These are phyloP conservation scores for Loriculus beryllinus DNA, from an alignment of 2,797 vertebrate genomes.

Conservation along the genomic window DNA sequence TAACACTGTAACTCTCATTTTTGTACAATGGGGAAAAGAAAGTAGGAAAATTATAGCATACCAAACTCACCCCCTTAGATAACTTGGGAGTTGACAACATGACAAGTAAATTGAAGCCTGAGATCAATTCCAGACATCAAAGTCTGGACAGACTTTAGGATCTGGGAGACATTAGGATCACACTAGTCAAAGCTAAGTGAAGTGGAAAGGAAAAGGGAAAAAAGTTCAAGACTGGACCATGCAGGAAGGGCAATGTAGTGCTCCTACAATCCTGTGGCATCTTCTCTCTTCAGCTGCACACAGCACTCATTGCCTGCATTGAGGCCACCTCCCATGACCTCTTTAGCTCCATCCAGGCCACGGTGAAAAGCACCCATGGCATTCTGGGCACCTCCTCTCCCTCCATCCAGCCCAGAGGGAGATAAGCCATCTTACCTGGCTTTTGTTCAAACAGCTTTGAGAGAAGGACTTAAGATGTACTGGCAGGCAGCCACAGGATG, in stretches of 20 bases:
- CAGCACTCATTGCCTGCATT: not conserved
- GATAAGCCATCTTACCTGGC: not conserved
- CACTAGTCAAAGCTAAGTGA: not conserved
- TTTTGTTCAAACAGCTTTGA: not conserved
- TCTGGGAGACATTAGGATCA: not conserved
- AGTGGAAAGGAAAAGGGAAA: not conserved
- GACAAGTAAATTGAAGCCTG: not conserved
- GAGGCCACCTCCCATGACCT: not conserved
- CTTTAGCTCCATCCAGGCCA: not conserved
- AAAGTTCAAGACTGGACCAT: not conserved
- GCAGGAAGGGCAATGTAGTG: not conserved
- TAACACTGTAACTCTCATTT: fast-evolving
- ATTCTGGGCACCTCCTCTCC: not conserved
- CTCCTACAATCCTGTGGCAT: fast-evolving
- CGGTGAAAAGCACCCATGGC: not conserved
- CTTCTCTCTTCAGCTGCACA: not conserved
- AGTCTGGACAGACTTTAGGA: too few species aligned
- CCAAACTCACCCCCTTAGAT: not conserved
- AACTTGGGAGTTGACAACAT: not conserved
- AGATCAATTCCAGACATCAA: not conserved
- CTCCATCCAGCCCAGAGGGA: not conserved
- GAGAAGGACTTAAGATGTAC: not conserved
- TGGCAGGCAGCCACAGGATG: not conserved
- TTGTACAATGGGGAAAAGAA: fast-evolving
- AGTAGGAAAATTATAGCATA: not conserved